Base-by-base conservation (phyloP, 2,888 invertebrate genomes). In the Himalopsyche japonica region DNA sequence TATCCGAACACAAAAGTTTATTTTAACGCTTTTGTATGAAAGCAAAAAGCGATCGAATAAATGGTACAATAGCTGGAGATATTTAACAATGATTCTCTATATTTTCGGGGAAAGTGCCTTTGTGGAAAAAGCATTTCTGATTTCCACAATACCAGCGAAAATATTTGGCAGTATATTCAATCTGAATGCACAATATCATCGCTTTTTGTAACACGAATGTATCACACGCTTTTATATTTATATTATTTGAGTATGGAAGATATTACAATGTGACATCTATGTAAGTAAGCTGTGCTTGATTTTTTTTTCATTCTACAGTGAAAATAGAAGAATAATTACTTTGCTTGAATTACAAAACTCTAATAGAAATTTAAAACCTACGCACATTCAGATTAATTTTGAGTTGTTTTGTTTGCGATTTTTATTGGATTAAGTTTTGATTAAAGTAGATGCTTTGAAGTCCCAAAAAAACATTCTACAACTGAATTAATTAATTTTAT, bases 41-140 rank as follows among this genome's bases (percentile, higher is more conserved):
- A 85, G 82, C 82, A 79, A 84, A 82, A 85, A 82, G 82, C 85
- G 82, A 82, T 82, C 85, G 48, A 82, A 85, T 85, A 85, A 82
- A 85, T 57, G 34, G 76, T 78, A 27, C 76, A 57, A 80, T 80
- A 37, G 82, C 76, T 18, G 80, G 32, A 77, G 85, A 82, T 82
- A 85, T 85, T 82, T 80, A 79, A 79, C 82, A 78, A 82, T 82
- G 81, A 84, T 82, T 81, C 77, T 77, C 77, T 77, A 77, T 77
- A 77, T 77, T 77, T 77, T 77, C 43, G n/a, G 77, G 18, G 77
- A 43, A 77, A 70, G 70, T 70, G 70, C 70, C 70, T 70, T 70
- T 70, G 70, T 70, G 70, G 30, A 70, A 70, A 27, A 70, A 70
- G 70, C 70, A 70, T 70, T 70, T 30, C 70, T 70, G 70, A 70